Conservation (phyloP, 2,888 invertebrate species). For the Luffia ferchaultella region DNA sequence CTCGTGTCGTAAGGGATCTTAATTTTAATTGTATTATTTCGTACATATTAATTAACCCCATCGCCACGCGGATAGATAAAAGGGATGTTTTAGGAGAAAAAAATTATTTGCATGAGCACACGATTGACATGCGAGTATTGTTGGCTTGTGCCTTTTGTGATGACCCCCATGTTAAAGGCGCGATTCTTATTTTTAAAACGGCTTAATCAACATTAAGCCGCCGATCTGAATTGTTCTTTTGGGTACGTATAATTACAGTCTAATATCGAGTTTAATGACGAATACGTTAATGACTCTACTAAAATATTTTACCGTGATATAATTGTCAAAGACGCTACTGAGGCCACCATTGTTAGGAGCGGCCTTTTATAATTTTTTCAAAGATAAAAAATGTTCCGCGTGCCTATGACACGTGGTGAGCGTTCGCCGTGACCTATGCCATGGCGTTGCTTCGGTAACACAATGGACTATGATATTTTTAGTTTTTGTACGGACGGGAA, state of each 20-base stretch:
- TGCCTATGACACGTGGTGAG: constrained; percentile 63
- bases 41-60: constrained; percentile 66
- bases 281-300: constrained; percentile 31
- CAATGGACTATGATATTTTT: constrained; percentile 60
- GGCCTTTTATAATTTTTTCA: constrained; percentile 61
- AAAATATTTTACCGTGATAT: constrained; percentile 36
- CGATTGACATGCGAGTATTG: constrained; percentile 64
- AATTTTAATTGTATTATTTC: constrained; percentile 59
- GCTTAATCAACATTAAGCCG: too few species aligned
- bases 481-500: constrained; percentile 59
- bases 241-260: too few species aligned
- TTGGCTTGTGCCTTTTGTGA: constrained; percentile 64
- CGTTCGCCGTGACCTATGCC: constrained; percentile 61
- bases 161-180: constrained; percentile 60
- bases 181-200: too few species aligned
- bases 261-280: too few species aligned
- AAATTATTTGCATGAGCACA: constrained; percentile 64
- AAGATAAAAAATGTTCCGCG: constrained; percentile 65
- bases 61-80: constrained; percentile 52
- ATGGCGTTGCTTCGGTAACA: constrained; percentile 62
- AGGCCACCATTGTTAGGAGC: constrained; percentile 50
- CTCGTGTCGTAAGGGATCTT: constrained; percentile 54
- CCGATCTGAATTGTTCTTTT: too few species aligned
- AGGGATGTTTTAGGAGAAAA: constrained; percentile 60
- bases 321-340: constrained; percentile 68